phyloP scores from a whole-genome alignment of 2,797 vertebrate genomes.

The Aldrovandia affinis region DNA sequence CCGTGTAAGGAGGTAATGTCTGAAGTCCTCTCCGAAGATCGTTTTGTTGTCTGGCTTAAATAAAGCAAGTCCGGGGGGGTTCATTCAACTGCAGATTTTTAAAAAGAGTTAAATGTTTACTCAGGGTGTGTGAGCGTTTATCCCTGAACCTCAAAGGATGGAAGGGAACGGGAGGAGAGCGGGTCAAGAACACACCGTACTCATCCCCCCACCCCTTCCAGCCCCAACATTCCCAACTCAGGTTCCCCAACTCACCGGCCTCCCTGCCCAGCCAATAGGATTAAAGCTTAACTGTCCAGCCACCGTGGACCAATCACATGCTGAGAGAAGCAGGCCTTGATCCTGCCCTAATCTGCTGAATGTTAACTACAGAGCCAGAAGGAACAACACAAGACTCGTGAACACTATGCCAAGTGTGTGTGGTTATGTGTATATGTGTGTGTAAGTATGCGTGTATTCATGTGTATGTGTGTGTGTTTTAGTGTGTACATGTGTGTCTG shows the following conservation, averaged over 20 bases:
- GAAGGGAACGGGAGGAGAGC: too few species aligned
- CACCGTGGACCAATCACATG: constrained; percentile 59
- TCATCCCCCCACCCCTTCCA: too few species aligned
- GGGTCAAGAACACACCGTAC: too few species aligned
- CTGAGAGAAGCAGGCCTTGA: constrained; percentile 60
- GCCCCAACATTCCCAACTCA: too few species aligned
- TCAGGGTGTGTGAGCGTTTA: constrained; percentile 37
- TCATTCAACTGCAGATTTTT: constrained; percentile 45
- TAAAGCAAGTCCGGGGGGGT: constrained; percentile 6
- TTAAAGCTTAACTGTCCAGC: constrained; percentile 67
- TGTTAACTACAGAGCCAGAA: constrained; percentile 53
- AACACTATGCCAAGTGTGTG: constrained; percentile 34
- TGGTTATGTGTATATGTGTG: too few species aligned
- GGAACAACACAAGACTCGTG: constrained; percentile 43
- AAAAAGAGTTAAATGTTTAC: constrained; percentile 31
- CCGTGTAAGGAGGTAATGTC: neutral
- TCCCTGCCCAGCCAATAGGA: constrained; percentile 53
- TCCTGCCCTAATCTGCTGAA: constrained; percentile 60
- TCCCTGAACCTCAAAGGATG: constrained; percentile 44
- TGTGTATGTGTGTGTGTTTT: neutral
- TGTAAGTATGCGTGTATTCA: neutral
- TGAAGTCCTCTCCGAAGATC: neutral
- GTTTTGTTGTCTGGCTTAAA: neutral
- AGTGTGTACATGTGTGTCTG: neutral
- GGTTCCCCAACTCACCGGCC: constrained; percentile 37